Evolutionary conservation across 2,113 vertebrate species (phyloP).

Genomic region (Protobothrops mucrosquamatus): DNA sequence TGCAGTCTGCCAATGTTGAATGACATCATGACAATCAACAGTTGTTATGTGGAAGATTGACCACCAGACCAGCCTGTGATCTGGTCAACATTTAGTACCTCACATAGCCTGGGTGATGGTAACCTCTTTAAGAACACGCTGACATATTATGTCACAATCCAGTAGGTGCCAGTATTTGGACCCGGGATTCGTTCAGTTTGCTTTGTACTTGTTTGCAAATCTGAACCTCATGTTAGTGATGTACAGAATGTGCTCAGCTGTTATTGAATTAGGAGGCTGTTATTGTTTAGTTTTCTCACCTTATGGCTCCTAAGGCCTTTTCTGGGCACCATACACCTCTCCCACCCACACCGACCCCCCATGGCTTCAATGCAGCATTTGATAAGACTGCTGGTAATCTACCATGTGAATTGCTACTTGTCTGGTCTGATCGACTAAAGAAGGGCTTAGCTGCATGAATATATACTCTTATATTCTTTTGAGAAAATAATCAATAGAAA

Average conservation of each 20-base stretch:
- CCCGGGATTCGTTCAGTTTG: background rate
- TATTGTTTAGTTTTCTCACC: background rate
- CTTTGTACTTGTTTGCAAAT: background rate
- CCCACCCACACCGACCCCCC: too few species aligned
- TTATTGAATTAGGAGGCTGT: background rate
- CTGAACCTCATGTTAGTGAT: background rate
- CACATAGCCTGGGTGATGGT: background rate
- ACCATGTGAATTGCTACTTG: background rate
- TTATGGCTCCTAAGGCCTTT: background rate
- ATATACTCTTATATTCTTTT: background rate
- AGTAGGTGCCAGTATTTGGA: background rate
- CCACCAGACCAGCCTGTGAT: background rate
- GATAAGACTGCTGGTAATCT: background rate
- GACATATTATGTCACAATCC: background rate
- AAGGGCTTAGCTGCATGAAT: background rate
- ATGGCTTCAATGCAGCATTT: background rate
- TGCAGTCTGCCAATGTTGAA: background rate
- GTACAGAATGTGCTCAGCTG: background rate
- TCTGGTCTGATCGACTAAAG: background rate
- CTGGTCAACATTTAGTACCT: background rate
- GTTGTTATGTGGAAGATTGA: background rate
- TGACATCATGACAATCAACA: background rate
- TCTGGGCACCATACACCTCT: background rate
- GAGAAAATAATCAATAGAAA: background rate
- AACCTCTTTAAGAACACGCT: background rate